phyloP scores from a whole-genome alignment of 2,888 invertebrate genomes.

The Notocelia uddmanniana region DNA sequence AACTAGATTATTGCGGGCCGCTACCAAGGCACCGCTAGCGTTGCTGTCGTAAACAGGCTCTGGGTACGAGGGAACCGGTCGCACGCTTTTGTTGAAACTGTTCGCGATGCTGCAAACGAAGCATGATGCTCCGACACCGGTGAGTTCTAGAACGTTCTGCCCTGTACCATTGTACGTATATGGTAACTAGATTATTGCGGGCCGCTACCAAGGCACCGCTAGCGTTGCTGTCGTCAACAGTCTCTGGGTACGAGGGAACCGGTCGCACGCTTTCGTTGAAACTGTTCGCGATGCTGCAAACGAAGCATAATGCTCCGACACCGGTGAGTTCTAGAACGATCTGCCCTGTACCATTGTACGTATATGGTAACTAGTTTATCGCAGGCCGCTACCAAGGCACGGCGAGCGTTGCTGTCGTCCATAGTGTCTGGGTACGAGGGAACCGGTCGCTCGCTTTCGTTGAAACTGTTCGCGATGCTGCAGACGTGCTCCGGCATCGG shows the following conservation, averaged over 20 bases:
- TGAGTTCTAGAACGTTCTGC: neutral
- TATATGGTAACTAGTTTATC: neutral
- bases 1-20: too few species aligned
- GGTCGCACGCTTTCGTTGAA: conserved; percentile 81
- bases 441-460: conserved; percentile 88
- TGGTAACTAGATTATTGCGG: neutral
- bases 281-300: conserved; percentile 53
- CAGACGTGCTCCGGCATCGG: neutral
- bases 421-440: conserved; percentile 99
- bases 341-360: conserved; percentile 2
- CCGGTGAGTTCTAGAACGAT: neutral
- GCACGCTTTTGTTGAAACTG: neutral
- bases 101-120: conserved; percentile 53
- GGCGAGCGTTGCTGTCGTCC: conserved; percentile 97
- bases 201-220: conserved; percentile 90
- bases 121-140: neutral
- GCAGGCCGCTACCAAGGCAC: conserved; percentile 86
- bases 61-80: conserved; percentile 99
- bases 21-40: conserved; percentile 93
- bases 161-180: neutral
- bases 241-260: conserved; percentile 99
- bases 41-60: conserved; percentile 98
- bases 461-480: conserved; percentile 53
- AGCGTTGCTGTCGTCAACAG: conserved; percentile 97
- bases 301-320: neutral